Evolutionary conservation across 2,888 invertebrate genomes (phyloP), one percentile per base, ranked within the genome.

Genomic region (Shargacucullia verbasci): DNA sequence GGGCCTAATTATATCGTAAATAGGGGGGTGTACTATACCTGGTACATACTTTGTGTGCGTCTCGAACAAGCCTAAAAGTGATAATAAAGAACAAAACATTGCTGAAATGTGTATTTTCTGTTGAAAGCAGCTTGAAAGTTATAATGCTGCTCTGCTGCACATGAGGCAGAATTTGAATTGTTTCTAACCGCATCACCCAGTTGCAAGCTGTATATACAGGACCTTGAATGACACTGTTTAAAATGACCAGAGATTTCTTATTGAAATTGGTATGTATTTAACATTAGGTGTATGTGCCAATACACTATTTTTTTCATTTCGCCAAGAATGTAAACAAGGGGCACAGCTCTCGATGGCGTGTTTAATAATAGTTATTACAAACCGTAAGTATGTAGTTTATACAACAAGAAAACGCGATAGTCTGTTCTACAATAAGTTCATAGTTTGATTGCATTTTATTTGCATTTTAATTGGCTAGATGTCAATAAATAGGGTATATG

Each of bases 51-150:
- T n/a, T 35, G 38, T 31, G 13, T 10, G 9, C 12, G 14, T 14
- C 14, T 8, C 9, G 13, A 12, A 12, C 6, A n/a, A 14, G 14
- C 1, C 8, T 13, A 9, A 35, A 9, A 34, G 9, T 44, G 31
- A 14, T 33, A 2, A 44, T 44, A 44, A 33, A 14, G 43, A 33
- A 33, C 43, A 33, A 46, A 46, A 40, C 39, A 54, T 27, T 35
- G 46, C 46, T 54, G 49, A 70, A 70, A 38, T 70, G 57, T 65
- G 35, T 60, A 49, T 70, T 65, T 69, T 65, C 57, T 66, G 64
- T 70, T 70, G 44, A 70, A 66, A 69, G 57, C 65, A 14, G 65
- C 65, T 48, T 69, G 70, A 65, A 62, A 50, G 63, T 43, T 65
- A 61, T 55, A 55, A 61, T 48, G 55, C 64, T 62, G 70, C 35